Evolutionary conservation across 2,113 vertebrate species (phyloP).

Genomic region (Tinamus guttatus): DNA sequence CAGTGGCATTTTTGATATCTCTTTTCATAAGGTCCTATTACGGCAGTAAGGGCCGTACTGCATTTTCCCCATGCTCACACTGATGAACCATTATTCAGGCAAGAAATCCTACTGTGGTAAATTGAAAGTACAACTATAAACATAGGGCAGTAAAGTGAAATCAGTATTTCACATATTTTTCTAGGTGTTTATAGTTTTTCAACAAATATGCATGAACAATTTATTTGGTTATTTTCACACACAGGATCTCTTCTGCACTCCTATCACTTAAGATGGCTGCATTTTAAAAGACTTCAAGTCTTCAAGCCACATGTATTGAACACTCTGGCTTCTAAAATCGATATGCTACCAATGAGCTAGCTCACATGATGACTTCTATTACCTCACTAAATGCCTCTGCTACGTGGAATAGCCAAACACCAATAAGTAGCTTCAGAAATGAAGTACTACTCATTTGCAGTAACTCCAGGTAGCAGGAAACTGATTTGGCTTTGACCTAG

Average conservation of each 20-base stretch:
- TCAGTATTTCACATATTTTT: not conserved
- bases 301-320: not conserved
- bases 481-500: not conserved
- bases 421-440: fast-evolving
- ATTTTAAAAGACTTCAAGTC: not conserved
- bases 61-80: not conserved
- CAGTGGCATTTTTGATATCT: not conserved
- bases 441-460: not conserved
- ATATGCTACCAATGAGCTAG: not conserved
- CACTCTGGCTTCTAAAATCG: not conserved
- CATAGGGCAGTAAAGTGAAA: not conserved
- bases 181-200: not conserved
- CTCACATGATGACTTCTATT: not conserved
- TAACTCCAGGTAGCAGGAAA: not conserved
- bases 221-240: not conserved
- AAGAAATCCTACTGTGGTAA: not conserved
- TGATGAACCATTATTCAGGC: conserved; percentile 1
- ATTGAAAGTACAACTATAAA: not conserved
- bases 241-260: not conserved
- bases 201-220: not conserved
- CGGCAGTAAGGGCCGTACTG: not conserved
- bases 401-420: not conserved
- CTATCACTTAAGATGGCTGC: not conserved
- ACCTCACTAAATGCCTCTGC: not conserved
- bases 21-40: conserved; percentile 1